phyloP scores from a whole-genome alignment of 2,113 vertebrate species.

The Nesoenas mayeri region DNA sequence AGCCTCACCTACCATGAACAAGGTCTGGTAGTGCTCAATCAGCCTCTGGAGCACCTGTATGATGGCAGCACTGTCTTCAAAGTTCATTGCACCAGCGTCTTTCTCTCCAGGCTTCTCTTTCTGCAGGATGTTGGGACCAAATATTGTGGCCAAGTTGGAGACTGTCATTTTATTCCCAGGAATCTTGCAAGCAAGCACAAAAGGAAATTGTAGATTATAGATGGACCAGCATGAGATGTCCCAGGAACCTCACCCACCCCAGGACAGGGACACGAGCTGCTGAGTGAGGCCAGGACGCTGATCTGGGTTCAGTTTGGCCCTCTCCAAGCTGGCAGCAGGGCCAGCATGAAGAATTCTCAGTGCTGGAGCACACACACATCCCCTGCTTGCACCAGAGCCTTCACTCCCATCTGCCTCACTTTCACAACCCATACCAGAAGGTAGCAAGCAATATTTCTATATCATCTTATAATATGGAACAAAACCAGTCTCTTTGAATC shows the following conservation, averaged over 20 bases:
- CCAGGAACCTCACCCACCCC: background rate
- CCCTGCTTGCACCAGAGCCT: background rate
- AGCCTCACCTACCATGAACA: constrained; percentile 80
- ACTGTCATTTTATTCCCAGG: constrained; percentile 93
- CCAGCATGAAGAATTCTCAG: background rate
- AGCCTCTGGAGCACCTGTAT: constrained; percentile 85
- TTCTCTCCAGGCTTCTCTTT: constrained; percentile 75
- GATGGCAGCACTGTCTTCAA: constrained; percentile 86
- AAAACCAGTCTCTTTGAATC: background rate
- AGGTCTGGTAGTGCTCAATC: constrained; percentile 84
- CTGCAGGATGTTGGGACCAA: constrained; percentile 90
- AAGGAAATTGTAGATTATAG: background rate
- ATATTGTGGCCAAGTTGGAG: constrained; percentile 89
- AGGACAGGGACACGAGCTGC: background rate
- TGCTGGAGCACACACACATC: background rate
- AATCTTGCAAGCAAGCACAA: constrained; percentile 69
- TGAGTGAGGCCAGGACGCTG: fast-evolving
- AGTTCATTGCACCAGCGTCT: constrained; percentile 74
- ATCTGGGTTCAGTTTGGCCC: background rate
- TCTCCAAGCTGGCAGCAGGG: background rate
- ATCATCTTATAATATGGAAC: background rate
- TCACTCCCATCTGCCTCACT: background rate
- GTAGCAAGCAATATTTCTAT: background rate
- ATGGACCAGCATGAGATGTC: background rate
- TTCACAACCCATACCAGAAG: background rate